Evolutionary conservation across 2,113 vertebrate genomes (phyloP), one percentile per base, ranked within the genome.

Genomic region (Esox niger): DNA sequence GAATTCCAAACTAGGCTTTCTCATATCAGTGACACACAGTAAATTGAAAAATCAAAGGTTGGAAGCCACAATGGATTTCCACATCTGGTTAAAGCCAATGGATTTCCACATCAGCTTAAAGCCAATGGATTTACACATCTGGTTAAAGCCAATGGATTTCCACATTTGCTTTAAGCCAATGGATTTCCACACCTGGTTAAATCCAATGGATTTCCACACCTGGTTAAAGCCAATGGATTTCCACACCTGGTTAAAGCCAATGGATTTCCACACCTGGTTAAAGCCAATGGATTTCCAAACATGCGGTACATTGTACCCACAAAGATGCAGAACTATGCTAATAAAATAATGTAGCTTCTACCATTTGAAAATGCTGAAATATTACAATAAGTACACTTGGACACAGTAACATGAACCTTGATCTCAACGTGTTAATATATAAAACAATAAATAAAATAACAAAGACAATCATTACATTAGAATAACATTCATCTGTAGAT

Each of bases 341-440:
- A 55, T 21, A 68, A 21, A 46, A 15, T 25, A 38, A 38, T 38
- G 2, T 11, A 56, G 29, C 30, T 70, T 38, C 4, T 1, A 2
- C 11, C 11, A 60, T n/a, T 58, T 15, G 31, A 33, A 32, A 2
- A 49, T 31, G 49, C 62, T 38, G 30, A 55, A 46, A 62, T 27
- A 47, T 2, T 29, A 61, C 21, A 26, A 35, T 52, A 52, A 52
- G 47, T 68, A 60, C 57, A 68, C 38, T 68, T 68, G 9, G 30
- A 68, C 55, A 57, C 3, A 57, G 21, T n/a, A 52, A 52, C n/a
- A 52, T 15, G 47, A 52, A 25, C n/a, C 23, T 11, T 25, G 10
- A 11, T 25, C 10, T 27, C 21, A 17, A 57, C 13, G 23, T 29
- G 10, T 57, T 27, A 57, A 57, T 57, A 26, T 13, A 43, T 38